Base-by-base conservation (phyloP, 2,888 invertebrate genomes). In the Gymnosoma rotundatum region DNA sequence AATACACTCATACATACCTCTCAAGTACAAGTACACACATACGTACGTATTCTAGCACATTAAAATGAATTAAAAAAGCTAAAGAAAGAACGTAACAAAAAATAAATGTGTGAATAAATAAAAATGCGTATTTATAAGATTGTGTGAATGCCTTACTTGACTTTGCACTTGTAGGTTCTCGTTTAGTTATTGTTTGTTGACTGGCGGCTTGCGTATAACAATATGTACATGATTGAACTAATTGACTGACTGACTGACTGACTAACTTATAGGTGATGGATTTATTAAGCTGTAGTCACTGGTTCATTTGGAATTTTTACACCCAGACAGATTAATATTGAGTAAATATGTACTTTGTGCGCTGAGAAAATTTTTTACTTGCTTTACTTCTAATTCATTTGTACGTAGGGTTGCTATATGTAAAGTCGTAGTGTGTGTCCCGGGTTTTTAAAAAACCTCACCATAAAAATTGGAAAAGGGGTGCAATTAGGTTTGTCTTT, bases 141-240 rank as follows among this genome's bases (percentile, higher is more conserved):
- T 60, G 72, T 66, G 54, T 75, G 66, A 69, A 79, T 83, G 74
- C 60, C 70, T 79, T 74, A 75, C 75, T 83, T 83, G 74, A 72
- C 75, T 83, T 79, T 83, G 83, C 79, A 83, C 74, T 83, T 83
- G 79, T 83, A 75, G 66, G 83, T 83, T 56, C 70, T 83, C 74
- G 64, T 64, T 63, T 73, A 25, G 25, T 25, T 25, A 58, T 10
- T 61, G 52, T 60, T 56, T 45, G 16, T 64, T 64, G 45, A 42
- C 73, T 63, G 73, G 32, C 64, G 64, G 63, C 52, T 52, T 61
- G 60, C 20, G 16, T 25, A 56, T 18, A 45, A 52, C 32, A 70
- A 54, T 63, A 56, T 20, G 12, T 42, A 10, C 2, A 25, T 56
- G 25, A 52, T 32, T 61, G 25, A 4, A 25, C 25, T 25, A 25